Percentiles rank a stretch among this genome's conserved stretches.
Conservation (phyloP, 2,888 invertebrate genomes). For the Drosophila koepferae region DNA sequence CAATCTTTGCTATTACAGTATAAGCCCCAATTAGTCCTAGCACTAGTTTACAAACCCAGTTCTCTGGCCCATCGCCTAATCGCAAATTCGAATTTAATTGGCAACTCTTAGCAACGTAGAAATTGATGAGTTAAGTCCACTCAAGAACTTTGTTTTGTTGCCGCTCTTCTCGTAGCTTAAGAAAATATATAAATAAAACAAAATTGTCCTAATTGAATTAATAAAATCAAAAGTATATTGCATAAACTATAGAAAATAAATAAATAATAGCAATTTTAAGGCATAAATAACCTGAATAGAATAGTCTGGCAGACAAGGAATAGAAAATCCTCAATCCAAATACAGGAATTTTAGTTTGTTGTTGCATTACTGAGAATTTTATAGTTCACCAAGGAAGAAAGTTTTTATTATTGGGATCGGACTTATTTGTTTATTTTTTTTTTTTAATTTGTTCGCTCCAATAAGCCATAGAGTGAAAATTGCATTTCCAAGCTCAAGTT, state of each 20-base stretch:
- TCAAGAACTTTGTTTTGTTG: neutral
- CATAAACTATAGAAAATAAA: neutral
- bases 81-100: conserved; percentile 69
- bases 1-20: conserved; percentile 18
- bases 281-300: neutral
- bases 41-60: conserved; percentile 60
- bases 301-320: neutral
- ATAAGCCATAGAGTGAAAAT: conserved; percentile 52
- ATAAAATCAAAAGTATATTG: neutral
- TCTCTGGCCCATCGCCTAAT: conserved; percentile 38
- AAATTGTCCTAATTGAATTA: neutral
- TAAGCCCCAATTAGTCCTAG: conserved; percentile 69
- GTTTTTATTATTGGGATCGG: neutral
- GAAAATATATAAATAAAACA: conserved; percentile 14
- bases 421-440: neutral
- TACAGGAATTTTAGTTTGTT: conserved; percentile 3
- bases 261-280: neutral
- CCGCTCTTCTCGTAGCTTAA: neutral
- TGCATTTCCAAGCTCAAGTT: conserved; percentile 44
- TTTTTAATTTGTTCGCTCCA: conserved; percentile 1
- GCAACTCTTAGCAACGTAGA: conserved; percentile 50
- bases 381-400: neutral
- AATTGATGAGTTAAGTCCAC: conserved; percentile 57
- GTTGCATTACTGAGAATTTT: conserved; percentile 7
- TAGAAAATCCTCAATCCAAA: neutral